A percentile compares a stretch with the other conserved stretches of the same genome.
These are phyloP conservation scores for Trichogramma pretiosum DNA, from an alignment of 1,140 invertebrate species.

Conservation along the genomic window DNA sequence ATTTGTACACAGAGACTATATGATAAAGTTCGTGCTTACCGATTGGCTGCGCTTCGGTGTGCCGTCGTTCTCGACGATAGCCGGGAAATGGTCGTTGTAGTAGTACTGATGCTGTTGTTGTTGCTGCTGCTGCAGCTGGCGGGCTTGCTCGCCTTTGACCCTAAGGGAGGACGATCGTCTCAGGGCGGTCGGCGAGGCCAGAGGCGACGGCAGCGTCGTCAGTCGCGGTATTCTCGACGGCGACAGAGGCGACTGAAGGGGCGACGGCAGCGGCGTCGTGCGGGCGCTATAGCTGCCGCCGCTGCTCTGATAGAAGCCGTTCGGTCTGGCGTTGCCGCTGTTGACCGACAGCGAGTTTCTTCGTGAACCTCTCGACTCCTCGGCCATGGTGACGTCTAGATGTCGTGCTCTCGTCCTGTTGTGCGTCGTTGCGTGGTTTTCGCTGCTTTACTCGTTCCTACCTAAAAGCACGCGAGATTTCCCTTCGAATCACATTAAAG, in stretches of 20 bases:
- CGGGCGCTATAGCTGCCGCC: too few relatives aligned
- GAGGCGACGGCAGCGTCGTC: too few relatives aligned
- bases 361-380: too few relatives aligned
- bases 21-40: not conserved
- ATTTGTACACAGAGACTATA: not conserved
- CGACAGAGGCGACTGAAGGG: slow-evolving; percentile 11
- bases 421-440: too few relatives aligned
- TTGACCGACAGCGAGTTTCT: too few relatives aligned
- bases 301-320: too few relatives aligned
- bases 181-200: slow-evolving; percentile 38
- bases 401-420: too few relatives aligned
- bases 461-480: too few relatives aligned
- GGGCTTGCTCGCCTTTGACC: slow-evolving; percentile 33
- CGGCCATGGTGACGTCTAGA: too few relatives aligned
- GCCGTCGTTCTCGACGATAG: slow-evolving; percentile 36
- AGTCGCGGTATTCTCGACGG: slow-evolving; percentile 36
- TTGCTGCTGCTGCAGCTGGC: slow-evolving; percentile 24
- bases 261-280: not conserved
- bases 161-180: slow-evolving; percentile 43
- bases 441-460: too few relatives aligned
- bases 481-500: too few relatives aligned
- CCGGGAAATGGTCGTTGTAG: slow-evolving; percentile 30
- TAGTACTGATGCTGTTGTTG: slow-evolving; percentile 22
- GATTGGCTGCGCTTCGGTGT: not conserved
- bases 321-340: too few relatives aligned